A percentile compares a stretch with the other conserved stretches of the same genome.
Evolutionary conservation across 2,888 invertebrate genomes (phyloP).

Genomic region (Autographa pulchrina): DNA sequence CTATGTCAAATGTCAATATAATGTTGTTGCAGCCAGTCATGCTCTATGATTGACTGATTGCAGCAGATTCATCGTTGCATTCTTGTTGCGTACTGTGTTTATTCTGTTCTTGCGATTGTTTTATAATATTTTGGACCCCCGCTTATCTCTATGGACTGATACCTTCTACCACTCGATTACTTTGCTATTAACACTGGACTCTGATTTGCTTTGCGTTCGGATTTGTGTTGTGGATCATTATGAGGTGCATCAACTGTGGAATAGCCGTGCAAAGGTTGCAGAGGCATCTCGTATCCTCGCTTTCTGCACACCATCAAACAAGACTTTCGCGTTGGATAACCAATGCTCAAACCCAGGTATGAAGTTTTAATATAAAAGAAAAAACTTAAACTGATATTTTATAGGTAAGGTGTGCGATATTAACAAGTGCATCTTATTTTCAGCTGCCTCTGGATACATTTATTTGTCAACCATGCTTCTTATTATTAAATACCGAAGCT

Average conservation of each 20-base stretch:
- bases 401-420: too few relatives aligned
- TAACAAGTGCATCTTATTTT: too few relatives aligned
- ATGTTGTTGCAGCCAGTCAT: too few relatives aligned
- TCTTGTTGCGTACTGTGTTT: neutral
- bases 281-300: neutral
- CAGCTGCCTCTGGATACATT: too few relatives aligned
- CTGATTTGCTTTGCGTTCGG: neutral
- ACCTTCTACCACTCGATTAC: neutral
- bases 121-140: neutral
- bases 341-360: too few relatives aligned
- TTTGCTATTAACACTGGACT: neutral
- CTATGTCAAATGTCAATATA: too few relatives aligned
- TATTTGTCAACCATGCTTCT: too few relatives aligned
- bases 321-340: neutral
- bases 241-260: neutral
- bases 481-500: too few relatives aligned
- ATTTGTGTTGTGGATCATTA: neutral
- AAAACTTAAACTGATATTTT: too few relatives aligned
- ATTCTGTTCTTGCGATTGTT: neutral
- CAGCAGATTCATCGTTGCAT: neutral
- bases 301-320: constrained; percentile 1
- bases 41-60: too few relatives aligned
- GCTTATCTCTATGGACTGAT: neutral
- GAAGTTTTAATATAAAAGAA: too few relatives aligned
- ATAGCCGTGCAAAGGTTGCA: neutral